phyloP scores from a whole-genome alignment of 2,888 invertebrate genomes.

The Alloscopus bannaensis region DNA sequence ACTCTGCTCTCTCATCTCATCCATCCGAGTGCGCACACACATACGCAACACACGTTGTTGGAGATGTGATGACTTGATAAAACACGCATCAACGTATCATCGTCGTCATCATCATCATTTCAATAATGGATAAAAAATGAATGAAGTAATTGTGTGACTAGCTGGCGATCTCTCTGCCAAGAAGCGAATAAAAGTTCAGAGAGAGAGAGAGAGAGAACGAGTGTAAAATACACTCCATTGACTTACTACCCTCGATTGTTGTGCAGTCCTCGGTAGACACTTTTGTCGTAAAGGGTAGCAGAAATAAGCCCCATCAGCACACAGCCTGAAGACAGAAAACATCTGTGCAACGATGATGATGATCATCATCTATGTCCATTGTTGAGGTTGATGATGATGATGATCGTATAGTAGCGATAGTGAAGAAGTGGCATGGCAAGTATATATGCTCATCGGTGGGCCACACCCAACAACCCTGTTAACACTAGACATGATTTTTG shows the following conservation, averaged over 20 bases:
- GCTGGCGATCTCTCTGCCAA: slow-evolving; percentile 60
- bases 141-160: slow-evolving; percentile 32
- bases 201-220: neutral
- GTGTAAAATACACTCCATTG: neutral
- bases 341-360: too few species aligned
- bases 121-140: slow-evolving; percentile 43
- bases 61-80: slow-evolving; percentile 17
- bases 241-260: slow-evolving; percentile 2
- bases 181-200: too few species aligned
- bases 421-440: neutral
- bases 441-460: slow-evolving; percentile 24
- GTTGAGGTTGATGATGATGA: neutral
- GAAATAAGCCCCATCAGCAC: too few species aligned
- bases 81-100: slow-evolving; percentile 9
- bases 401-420: neutral
- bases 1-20: neutral
- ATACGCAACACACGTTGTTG: slow-evolving; percentile 2
- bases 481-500: too few species aligned
- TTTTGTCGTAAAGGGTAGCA: too few species aligned
- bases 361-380: slow-evolving; percentile 10
- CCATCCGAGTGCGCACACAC: slow-evolving; percentile 1
- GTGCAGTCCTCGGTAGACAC: too few species aligned
- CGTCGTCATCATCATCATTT: slow-evolving; percentile 31
- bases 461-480: slow-evolving; percentile 56
- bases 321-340: too few species aligned